These are phyloP conservation scores for Caloenas nicobarica DNA, from an alignment of 2,113 vertebrate genomes.

Conservation along the genomic window DNA sequence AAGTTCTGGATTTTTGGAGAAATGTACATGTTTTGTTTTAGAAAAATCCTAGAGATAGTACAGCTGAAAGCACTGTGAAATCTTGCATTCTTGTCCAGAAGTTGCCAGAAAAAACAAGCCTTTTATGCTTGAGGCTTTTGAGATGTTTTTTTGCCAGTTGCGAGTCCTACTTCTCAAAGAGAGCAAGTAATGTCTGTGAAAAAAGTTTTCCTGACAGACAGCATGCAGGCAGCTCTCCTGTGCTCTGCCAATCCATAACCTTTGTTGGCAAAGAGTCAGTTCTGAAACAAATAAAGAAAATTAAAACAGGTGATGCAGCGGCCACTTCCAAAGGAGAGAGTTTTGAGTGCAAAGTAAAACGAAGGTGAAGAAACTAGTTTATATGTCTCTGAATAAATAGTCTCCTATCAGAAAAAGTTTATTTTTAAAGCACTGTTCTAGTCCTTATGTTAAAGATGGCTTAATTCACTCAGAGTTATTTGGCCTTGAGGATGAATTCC, in stretches of 20 bases:
- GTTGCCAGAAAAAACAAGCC: slow-evolving; percentile 55
- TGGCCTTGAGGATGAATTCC: slow-evolving; percentile 42
- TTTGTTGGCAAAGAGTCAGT: not conserved
- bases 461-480: slow-evolving; percentile 29
- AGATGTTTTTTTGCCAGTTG: slow-evolving; percentile 45
- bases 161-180: not conserved
- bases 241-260: not conserved
- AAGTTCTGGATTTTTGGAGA: not conserved
- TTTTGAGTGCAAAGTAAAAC: not conserved
- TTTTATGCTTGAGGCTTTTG: slow-evolving; percentile 26
- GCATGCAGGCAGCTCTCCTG: not conserved
- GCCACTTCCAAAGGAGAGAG: not conserved
- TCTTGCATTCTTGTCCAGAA: slow-evolving; percentile 2
- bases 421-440: not conserved
- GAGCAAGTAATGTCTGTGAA: slow-evolving; percentile 32
- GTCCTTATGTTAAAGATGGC: not conserved
- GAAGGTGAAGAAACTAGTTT: not conserved
- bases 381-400: not conserved
- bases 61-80: slow-evolving; percentile 22
- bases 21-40: not conserved
- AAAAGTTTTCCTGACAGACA: not conserved
- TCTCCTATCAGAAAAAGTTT: not conserved
- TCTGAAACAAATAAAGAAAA: not conserved
- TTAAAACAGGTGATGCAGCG: slow-evolving; percentile 18
- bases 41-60: slow-evolving; percentile 41